Base-by-base conservation (phyloP, 2,888 invertebrate genomes). In the Cephus pygmeus region DNA sequence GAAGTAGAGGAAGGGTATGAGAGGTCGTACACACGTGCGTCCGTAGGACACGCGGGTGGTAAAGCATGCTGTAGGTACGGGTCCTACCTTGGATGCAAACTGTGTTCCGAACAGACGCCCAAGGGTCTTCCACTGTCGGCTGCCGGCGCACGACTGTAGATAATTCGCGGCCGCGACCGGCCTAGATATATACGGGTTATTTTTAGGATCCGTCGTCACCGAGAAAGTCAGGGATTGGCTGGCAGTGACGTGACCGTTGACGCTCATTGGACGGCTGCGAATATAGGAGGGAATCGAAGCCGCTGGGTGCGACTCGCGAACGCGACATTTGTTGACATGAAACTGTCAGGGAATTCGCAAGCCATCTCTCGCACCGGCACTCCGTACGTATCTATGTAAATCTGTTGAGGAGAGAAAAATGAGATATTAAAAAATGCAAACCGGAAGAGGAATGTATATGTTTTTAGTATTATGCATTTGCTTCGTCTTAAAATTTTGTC, bases 71-170 rank as follows among this genome's bases (percentile, higher is more conserved):
- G 78, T 73, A 76, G 79, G 79, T 79, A 71, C 76, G 79, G 73
- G 69, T 76, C 76, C 79, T 76, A 76, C 31, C 79, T 76, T 79
- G 73, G 76, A 69, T 73, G 79, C 79, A 73, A 76, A 76, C 79
- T 76, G 73, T 75, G 76, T 76, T 73, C 76, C 69, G 56, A 40
- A 69, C 76, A 76, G 76, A 76, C 76, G 69, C 75, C 75, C 36
- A 77, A 78, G 75, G 81, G 79, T 83, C 83, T 83, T 83, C 79
- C 84, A 80, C 80, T 84, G 85, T 89, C 87, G 90, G 86, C 88
- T 88, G 90, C 90, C 90, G 90, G 90, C 90, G 90, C 89, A 84
- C 90, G 88, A 91, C 91, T 91, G 89, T 90, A 85, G 87, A 87
- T 86, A 87, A 87, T 87, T 88, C 87, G 88, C 88, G 86, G 86